Evolutionary conservation across 2,113 vertebrate species (phyloP).

Genomic region (Elaphurus davidianus): DNA sequence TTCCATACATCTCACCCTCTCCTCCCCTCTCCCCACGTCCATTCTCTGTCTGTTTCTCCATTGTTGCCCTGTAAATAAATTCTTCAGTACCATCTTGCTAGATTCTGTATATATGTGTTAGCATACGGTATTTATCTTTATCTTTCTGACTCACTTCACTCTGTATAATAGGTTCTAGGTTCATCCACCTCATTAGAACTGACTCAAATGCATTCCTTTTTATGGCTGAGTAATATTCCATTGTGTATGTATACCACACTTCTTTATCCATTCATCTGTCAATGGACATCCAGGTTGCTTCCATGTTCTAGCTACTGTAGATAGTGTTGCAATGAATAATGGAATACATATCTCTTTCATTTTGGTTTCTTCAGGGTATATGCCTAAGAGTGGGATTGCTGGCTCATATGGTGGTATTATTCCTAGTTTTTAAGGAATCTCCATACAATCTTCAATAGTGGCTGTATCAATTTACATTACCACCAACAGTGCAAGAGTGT

Average conservation of each 20-base stretch:
- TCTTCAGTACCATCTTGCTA: not conserved
- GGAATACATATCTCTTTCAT: not conserved
- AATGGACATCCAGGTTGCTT: not conserved
- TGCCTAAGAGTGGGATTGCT: not conserved
- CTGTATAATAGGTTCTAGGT: not conserved
- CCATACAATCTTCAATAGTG: not conserved
- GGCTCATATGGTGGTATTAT: not conserved
- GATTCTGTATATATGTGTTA: not conserved
- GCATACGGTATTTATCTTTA: not conserved
- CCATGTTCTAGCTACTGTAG: not conserved
- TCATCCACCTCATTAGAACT: not conserved
- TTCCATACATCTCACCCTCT: not conserved
- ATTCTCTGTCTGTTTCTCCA: not conserved
- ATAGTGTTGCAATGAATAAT: not conserved
- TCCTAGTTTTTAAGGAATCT: not conserved
- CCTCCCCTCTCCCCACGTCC: not conserved
- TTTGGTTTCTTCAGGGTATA: not conserved
- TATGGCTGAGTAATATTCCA: not conserved
- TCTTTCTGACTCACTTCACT: not conserved
- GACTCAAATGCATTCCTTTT: not conserved
- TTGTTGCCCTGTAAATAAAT: not conserved
- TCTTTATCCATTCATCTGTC: not conserved
- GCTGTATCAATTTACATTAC: not conserved
- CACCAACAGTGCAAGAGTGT: not conserved
- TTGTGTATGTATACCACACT: not conserved